Conservation (phyloP, 2,113 vertebrate genomes). For the Ceyx cyanopectus region DNA sequence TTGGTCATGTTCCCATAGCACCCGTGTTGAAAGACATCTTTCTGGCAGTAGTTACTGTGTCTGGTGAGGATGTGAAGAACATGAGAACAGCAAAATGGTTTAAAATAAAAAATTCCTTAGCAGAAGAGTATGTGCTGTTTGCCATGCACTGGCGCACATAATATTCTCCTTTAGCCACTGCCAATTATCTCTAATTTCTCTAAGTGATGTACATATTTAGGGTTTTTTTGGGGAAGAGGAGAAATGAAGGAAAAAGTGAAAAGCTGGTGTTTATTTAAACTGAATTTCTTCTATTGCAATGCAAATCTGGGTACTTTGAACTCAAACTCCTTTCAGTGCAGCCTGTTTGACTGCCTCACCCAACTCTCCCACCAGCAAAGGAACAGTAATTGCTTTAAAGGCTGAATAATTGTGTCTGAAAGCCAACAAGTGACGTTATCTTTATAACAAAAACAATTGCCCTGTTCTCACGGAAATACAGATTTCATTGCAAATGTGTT, state of each 20-base stretch:
- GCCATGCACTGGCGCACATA: background rate
- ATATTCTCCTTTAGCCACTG: background rate
- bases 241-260: background rate
- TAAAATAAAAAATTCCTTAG: conserved; percentile 32
- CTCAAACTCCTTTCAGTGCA: background rate
- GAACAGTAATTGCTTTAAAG: conserved; percentile 25
- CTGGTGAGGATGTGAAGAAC: conserved; percentile 39
- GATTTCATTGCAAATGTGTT: conserved; percentile 63
- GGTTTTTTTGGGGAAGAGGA: background rate
- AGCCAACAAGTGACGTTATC: conserved; percentile 46
- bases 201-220: background rate
- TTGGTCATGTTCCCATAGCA: conserved; percentile 20
- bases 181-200: background rate
- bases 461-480: conserved; percentile 36
- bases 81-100: background rate
- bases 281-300: background rate
- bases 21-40: conserved; percentile 24
- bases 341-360: background rate
- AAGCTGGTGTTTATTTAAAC: background rate
- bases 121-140: background rate
- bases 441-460: conserved; percentile 1
- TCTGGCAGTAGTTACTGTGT: background rate
- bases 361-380: background rate
- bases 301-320: background rate
- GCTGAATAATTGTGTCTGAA: conserved; percentile 19